phyloP scores from a whole-genome alignment of 2,888 invertebrate species.

The Lamellibrachia satsuma region DNA sequence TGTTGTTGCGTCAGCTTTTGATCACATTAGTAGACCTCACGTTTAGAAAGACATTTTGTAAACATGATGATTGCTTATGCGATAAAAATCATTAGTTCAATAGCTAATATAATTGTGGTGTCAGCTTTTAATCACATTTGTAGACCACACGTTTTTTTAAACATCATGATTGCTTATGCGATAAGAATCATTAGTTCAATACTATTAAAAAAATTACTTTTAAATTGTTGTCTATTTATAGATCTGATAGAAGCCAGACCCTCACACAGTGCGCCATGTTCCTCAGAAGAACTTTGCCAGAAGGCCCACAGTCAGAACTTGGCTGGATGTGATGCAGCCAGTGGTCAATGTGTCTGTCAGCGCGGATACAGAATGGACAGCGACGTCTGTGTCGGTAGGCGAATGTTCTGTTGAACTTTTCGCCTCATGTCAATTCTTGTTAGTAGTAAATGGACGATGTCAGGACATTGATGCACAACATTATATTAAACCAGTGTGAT shows the following conservation, averaged over 20 bases:
- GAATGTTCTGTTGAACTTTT: not conserved
- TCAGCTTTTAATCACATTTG: not conserved
- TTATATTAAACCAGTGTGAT: too few species aligned
- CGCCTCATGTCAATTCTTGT: too few species aligned
- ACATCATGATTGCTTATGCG: not conserved
- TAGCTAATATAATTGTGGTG: too few species aligned
- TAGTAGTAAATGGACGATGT: too few species aligned
- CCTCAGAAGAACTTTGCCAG: slow-evolving; percentile 25
- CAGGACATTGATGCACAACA: too few species aligned
- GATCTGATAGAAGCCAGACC: slow-evolving; percentile 29
- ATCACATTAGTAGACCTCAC: too few species aligned
- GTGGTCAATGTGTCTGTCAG: slow-evolving; percentile 39
- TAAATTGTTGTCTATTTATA: slow-evolving; percentile 14
- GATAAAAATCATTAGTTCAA: too few species aligned
- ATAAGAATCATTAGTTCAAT: not conserved
- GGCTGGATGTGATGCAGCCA: slow-evolving; percentile 37
- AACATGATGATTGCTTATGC: too few species aligned
- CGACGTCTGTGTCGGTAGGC: slow-evolving; percentile 42
- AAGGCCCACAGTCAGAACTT: slow-evolving; percentile 30
- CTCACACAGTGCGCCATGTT: slow-evolving; percentile 29
- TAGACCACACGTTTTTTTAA: not conserved
- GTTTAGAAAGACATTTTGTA: too few species aligned
- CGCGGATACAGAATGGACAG: slow-evolving; percentile 36
- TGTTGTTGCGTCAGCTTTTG: too few species aligned
- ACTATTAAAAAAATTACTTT: not conserved